phyloP scores from a whole-genome alignment of 1,140 invertebrate species.

The Zophobas atratus region DNA sequence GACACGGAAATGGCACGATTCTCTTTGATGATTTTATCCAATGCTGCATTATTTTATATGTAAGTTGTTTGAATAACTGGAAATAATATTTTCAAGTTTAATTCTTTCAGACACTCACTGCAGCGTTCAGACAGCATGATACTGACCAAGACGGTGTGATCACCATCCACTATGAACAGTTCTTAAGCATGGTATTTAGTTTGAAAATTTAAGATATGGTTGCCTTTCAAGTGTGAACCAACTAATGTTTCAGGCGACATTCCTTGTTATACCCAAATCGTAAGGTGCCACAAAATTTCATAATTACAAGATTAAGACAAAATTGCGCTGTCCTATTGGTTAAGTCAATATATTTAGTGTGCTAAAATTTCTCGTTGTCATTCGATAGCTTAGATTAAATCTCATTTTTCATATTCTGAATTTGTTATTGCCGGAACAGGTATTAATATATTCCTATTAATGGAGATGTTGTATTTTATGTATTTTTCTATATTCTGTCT shows the following conservation, averaged over 20 bases:
- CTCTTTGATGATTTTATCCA: constrained; percentile 99
- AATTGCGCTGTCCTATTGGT: not conserved
- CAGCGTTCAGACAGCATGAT: constrained; percentile 91
- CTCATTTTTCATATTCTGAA: not conserved
- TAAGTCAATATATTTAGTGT: not conserved
- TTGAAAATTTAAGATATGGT: constrained; percentile 81
- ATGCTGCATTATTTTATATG: constrained; percentile 93
- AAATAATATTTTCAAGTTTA: constrained; percentile 4
- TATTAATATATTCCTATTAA: no score
- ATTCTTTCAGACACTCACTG: constrained; percentile 88
- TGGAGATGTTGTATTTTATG: not conserved
- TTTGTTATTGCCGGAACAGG: no score
- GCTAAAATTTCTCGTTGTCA: no score
- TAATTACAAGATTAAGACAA: not conserved
- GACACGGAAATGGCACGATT: constrained; percentile 90
- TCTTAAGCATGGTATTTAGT: constrained; percentile 95
- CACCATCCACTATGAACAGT: constrained; percentile 97
- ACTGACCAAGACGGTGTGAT: constrained; percentile 96
- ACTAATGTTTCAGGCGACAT: constrained; percentile 41
- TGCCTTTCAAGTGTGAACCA: constrained; percentile 5
- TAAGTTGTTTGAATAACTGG: constrained; percentile 72
- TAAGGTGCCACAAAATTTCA: constrained; percentile 32
- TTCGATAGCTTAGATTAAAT: no score
- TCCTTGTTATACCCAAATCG: constrained; percentile 43
- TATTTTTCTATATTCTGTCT: not conserved